Evolutionary conservation across 2,888 invertebrate genomes (phyloP).

Genomic region (Tupiocoris notatus): DNA sequence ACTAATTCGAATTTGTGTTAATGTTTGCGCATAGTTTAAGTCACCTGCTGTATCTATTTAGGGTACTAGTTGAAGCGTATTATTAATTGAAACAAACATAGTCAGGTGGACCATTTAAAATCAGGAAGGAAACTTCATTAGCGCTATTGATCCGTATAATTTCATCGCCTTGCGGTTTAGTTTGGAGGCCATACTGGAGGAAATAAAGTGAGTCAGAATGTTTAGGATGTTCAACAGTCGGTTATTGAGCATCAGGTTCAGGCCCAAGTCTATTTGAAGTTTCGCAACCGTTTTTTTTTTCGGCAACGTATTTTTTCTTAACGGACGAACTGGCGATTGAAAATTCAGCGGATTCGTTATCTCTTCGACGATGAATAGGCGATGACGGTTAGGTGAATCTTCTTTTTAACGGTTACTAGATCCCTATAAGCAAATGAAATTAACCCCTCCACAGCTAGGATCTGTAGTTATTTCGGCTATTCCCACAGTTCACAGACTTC

Average conservation of each 20-base stretch:
- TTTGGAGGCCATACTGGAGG: too few species aligned
- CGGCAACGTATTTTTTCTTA: slow-evolving; percentile 1
- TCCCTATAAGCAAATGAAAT: slow-evolving; percentile 32
- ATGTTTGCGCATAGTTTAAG: neutral
- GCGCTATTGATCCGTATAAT: too few species aligned
- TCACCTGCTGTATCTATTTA: neutral
- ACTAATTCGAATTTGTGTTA: neutral
- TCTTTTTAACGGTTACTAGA: slow-evolving; percentile 24
- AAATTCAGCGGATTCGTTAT: slow-evolving; percentile 23
- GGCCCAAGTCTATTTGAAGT: neutral
- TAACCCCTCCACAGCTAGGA: neutral
- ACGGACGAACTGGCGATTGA: neutral
- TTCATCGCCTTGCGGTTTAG: too few species aligned
- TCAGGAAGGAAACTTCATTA: neutral
- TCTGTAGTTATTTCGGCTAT: slow-evolving; percentile 9
- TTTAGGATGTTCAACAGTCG: too few species aligned
- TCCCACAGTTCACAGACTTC: slow-evolving; percentile 44
- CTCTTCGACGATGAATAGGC: slow-evolving; percentile 23
- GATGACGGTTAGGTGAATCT: slow-evolving; percentile 34
- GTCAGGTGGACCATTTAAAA: neutral
- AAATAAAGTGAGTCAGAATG: too few species aligned
- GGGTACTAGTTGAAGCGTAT: neutral
- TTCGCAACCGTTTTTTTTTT: slow-evolving; percentile 21
- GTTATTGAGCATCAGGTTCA: too few species aligned
- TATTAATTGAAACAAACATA: neutral